phyloP scores from a whole-genome alignment of 2,113 vertebrate genomes.

The Eubucco bourcierii region DNA sequence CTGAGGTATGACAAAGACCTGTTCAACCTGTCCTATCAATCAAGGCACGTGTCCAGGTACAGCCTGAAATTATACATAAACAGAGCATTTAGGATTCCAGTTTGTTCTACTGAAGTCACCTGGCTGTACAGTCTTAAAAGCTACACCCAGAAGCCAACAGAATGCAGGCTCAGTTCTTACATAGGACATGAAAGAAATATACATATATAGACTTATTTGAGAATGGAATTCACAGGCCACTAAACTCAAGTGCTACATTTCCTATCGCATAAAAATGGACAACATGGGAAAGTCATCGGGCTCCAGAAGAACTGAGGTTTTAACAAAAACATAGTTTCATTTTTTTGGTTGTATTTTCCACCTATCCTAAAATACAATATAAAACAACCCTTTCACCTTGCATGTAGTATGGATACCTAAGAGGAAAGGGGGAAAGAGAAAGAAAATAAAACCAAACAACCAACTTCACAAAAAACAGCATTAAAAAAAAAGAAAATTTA shows the following conservation, averaged over 20 bases:
- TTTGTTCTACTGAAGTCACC: neutral
- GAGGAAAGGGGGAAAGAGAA: rapidly evolving
- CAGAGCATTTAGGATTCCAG: neutral
- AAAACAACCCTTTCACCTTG: neutral
- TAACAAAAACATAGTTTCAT: neutral
- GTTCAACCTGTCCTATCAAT: neutral
- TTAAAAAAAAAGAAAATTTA: neutral
- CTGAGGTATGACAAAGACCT: neutral
- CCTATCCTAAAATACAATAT: neutral
- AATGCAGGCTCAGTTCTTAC: neutral
- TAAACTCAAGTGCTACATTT: neutral
- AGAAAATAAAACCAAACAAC: neutral
- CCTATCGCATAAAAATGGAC: neutral
- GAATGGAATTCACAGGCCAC: neutral
- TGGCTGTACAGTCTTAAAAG: neutral
- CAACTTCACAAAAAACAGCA: no score
- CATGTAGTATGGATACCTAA: neutral
- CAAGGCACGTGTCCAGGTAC: neutral
- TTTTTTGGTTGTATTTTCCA: neutral
- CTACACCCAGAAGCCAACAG: rapidly evolving
- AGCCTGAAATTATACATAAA: neutral
- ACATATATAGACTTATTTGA: neutral
- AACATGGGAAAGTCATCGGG: neutral
- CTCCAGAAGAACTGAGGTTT: neutral
- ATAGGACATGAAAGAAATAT: neutral